Evolutionary conservation across 2,888 invertebrate genomes (phyloP).

Genomic region (Pandemis heparana): DNA sequence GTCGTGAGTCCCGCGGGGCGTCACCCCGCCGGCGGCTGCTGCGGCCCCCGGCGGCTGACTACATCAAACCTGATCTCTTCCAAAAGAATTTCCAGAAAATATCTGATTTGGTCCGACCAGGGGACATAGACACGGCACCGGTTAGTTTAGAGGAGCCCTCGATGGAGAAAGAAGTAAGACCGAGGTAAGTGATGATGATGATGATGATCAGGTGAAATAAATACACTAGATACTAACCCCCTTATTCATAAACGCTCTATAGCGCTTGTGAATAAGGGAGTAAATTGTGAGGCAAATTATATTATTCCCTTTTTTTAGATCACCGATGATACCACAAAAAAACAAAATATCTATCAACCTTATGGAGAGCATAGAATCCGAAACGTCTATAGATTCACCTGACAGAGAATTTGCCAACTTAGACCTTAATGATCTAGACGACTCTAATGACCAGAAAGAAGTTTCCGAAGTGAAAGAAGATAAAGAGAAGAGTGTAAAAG

Average conservation of each 20-base stretch:
- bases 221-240: background rate
- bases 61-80: slow-evolving; percentile 85
- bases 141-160: slow-evolving; percentile 63
- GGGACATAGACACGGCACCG: slow-evolving; percentile 65
- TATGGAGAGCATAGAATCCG: slow-evolving; percentile 84
- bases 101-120: slow-evolving; percentile 74
- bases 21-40: slow-evolving; percentile 80
- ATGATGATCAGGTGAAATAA: background rate
- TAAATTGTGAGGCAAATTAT: background rate
- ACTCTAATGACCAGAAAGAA: slow-evolving; percentile 57
- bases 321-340: slow-evolving; percentile 80
- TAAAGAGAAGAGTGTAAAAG: slow-evolving; percentile 63
- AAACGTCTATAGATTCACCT: slow-evolving; percentile 81
- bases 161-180: slow-evolving; percentile 69
- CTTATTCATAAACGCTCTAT: too few relatives aligned
- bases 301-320: slow-evolving; percentile 53
- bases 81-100: slow-evolving; percentile 84
- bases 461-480: slow-evolving; percentile 62
- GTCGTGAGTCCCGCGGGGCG: slow-evolving; percentile 56
- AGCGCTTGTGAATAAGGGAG: too few relatives aligned
- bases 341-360: slow-evolving; percentile 82
- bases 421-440: slow-evolving; percentile 76
- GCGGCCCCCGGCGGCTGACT: slow-evolving; percentile 85
- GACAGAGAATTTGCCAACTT: slow-evolving; percentile 78
- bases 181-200: slow-evolving; percentile 59